These are phyloP conservation scores for Cacatua alba DNA, from an alignment of 2,113 vertebrate genomes.

Conservation along the genomic window DNA sequence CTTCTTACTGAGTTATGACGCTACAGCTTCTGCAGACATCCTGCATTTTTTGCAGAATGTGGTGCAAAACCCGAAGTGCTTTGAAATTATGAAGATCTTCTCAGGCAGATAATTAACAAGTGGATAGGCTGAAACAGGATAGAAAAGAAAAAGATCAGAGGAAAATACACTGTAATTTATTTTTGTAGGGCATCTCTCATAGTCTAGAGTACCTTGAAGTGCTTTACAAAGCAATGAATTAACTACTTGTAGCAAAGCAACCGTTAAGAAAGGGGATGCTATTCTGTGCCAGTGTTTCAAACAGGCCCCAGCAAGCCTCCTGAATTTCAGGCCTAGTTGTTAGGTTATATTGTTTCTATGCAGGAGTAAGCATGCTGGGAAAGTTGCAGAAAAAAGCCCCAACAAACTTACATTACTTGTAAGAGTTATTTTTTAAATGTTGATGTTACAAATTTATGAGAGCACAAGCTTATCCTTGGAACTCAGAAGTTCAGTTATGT, in stretches of 20 bases:
- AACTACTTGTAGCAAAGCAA: neutral
- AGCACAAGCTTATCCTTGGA: neutral
- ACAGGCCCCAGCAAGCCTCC: neutral
- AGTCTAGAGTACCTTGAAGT: neutral
- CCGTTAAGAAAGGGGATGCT: neutral
- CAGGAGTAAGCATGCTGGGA: neutral
- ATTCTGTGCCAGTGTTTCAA: neutral
- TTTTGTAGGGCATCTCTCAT: neutral
- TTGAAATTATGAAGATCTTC: neutral
- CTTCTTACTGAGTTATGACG: neutral
- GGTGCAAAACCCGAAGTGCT: neutral
- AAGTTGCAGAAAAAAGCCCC: neutral
- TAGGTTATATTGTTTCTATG: neutral
- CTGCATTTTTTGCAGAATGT: neutral
- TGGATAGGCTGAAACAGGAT: neutral
- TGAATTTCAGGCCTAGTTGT: neutral
- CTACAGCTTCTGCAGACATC: neutral
- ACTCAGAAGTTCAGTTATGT: neutral
- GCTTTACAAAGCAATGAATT: constrained; percentile 1
- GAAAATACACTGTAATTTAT: neutral
- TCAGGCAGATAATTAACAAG: neutral
- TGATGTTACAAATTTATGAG: neutral
- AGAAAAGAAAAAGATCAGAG: constrained; percentile 15
- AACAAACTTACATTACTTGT: neutral
- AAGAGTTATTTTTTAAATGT: neutral